Conservation (phyloP, 2,797 vertebrate species). For the Zalophus californianus region DNA sequence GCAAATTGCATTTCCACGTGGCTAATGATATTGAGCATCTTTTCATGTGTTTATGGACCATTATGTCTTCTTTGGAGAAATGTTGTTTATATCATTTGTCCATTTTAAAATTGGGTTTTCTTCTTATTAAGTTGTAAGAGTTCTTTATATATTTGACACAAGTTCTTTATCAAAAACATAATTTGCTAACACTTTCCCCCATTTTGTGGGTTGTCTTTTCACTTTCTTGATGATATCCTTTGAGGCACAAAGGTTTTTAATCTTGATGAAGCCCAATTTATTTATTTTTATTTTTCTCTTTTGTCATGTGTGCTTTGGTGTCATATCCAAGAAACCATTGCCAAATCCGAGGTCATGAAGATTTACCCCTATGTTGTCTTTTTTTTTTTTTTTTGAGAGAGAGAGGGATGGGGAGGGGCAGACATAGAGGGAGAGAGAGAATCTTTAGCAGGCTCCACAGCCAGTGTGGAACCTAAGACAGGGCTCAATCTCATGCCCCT, state of each 20-base stretch:
- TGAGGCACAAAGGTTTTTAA: neutral
- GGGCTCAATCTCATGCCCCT: neutral
- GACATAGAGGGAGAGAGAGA: neutral
- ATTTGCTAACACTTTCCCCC: constrained; percentile 7
- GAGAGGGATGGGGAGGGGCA: neutral
- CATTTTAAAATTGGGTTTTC: constrained; percentile 4
- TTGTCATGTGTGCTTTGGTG: neutral
- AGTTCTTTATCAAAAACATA: neutral
- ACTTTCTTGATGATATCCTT: neutral
- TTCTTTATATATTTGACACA: neutral
- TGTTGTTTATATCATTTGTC: neutral
- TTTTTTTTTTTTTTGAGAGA: neutral
- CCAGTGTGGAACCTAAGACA: neutral
- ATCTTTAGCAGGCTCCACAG: neutral
- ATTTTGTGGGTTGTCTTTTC: constrained; percentile 4
- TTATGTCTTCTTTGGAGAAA: neutral
- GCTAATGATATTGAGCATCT: neutral
- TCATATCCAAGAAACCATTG: constrained; percentile 20
- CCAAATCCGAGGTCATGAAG: neutral
- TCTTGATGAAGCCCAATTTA: neutral
- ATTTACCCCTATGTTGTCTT: neutral
- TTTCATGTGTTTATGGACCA: neutral
- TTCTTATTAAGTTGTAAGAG: neutral
- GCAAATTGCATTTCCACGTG: neutral
- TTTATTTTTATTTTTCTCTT: neutral